Conservation (phyloP, 2,797 vertebrate genomes). For the Acomys russatus region DNA sequence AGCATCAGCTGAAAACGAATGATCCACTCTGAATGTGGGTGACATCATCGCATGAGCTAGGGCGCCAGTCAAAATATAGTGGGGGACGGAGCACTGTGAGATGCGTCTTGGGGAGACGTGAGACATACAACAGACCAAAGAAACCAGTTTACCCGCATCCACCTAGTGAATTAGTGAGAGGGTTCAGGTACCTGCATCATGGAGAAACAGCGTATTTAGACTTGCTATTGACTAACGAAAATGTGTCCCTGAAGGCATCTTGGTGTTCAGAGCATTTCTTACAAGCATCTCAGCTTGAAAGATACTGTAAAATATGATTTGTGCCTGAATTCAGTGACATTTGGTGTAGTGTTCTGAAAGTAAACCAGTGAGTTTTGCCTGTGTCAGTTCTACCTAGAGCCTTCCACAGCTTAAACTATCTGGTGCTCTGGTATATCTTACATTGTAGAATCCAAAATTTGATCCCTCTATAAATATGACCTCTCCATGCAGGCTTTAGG, state of each 20-base stretch:
- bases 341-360: background rate
- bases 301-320: background rate
- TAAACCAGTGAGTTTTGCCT: background rate
- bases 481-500: background rate
- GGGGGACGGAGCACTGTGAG: background rate
- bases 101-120: background rate
- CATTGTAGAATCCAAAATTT: background rate
- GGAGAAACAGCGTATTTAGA: background rate
- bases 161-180: background rate
- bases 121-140: background rate
- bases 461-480: background rate
- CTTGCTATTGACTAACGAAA: background rate
- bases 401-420: background rate
- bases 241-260: background rate
- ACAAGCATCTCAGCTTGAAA: background rate
- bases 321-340: background rate
- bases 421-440: background rate
- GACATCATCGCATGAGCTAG: background rate
- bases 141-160: background rate
- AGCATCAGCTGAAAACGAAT: background rate
- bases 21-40: background rate
- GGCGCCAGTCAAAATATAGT: background rate
- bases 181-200: background rate
- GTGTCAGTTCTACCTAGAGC: background rate
- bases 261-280: background rate